These are phyloP conservation scores for Xylophagus ater DNA, from an alignment of 2,888 invertebrate species.

Conservation along the genomic window DNA sequence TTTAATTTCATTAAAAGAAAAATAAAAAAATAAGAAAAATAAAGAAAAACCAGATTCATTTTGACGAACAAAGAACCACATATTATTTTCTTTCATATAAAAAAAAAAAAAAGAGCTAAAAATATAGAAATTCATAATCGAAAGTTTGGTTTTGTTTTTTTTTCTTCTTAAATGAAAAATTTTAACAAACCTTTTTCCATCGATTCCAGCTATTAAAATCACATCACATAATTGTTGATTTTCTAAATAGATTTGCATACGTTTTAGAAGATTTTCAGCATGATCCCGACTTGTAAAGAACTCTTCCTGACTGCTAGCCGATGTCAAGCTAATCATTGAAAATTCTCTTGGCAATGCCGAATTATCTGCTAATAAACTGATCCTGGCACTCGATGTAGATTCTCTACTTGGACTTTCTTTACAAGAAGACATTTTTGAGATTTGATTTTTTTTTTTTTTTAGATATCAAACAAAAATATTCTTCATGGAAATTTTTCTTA, in stretches of 20 bases:
- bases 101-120: too few relatives aligned
- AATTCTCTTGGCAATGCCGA: conserved; percentile 54
- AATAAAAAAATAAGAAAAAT: too few relatives aligned
- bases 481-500: too few relatives aligned
- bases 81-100: too few relatives aligned
- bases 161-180: too few relatives aligned
- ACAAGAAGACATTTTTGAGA: conserved; percentile 21
- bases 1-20: too few relatives aligned
- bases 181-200: conserved; percentile 55
- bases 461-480: too few relatives aligned
- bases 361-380: conserved; percentile 30
- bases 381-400: conserved; percentile 34
- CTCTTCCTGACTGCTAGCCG: conserved; percentile 63
- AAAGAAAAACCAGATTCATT: too few relatives aligned
- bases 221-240: conserved; percentile 81
- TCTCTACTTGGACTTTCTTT: conserved; percentile 39
- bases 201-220: conserved; percentile 64
- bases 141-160: too few relatives aligned
- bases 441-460: too few relatives aligned
- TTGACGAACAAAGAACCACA: too few relatives aligned
- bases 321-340: conserved; percentile 54
- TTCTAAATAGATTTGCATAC: conserved; percentile 72
- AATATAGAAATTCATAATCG: too few relatives aligned
- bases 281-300: conserved; percentile 66
- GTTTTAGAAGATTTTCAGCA: conserved; percentile 67